Evolutionary conservation across 2,113 vertebrate species (phyloP).

Genomic region (Gymnocephalus cernua): DNA sequence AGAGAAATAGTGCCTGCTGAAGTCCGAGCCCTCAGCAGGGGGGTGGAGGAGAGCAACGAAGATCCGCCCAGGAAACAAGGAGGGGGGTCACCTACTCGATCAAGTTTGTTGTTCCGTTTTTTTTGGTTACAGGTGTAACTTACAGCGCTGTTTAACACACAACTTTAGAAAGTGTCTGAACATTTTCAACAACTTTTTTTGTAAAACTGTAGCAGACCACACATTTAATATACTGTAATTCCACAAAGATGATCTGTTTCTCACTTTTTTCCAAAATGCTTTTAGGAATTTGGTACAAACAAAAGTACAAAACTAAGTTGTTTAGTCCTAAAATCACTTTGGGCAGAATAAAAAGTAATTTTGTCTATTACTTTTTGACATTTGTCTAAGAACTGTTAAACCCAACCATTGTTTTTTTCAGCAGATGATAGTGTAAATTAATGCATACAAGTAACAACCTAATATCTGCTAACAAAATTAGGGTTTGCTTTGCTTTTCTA

Average conservation of each 20-base stretch:
- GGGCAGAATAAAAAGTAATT: neutral
- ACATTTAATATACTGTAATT: neutral
- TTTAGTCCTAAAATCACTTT: too few relatives aligned
- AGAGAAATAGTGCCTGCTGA: neutral
- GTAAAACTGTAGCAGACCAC: neutral
- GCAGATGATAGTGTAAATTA: neutral
- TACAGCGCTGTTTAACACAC: neutral
- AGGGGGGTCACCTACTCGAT: neutral
- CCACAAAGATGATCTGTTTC: neutral
- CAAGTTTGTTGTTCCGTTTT: neutral
- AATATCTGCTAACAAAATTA: too few relatives aligned
- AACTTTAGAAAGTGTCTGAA: neutral
- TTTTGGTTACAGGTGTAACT: constrained; percentile 34
- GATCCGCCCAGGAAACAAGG: constrained; percentile 62
- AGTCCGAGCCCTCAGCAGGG: neutral
- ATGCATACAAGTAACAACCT: neutral
- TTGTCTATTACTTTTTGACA: too few relatives aligned
- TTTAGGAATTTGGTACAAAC: neutral
- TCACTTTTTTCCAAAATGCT: neutral
- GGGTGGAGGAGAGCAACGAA: neutral
- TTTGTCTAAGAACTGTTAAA: neutral
- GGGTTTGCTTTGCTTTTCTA: neutral
- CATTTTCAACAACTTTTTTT: neutral
- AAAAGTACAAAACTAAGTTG: neutral
- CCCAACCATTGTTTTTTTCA: neutral